Base-by-base conservation (phyloP, 2,113 vertebrate genomes). In the Scolopax mira region DNA sequence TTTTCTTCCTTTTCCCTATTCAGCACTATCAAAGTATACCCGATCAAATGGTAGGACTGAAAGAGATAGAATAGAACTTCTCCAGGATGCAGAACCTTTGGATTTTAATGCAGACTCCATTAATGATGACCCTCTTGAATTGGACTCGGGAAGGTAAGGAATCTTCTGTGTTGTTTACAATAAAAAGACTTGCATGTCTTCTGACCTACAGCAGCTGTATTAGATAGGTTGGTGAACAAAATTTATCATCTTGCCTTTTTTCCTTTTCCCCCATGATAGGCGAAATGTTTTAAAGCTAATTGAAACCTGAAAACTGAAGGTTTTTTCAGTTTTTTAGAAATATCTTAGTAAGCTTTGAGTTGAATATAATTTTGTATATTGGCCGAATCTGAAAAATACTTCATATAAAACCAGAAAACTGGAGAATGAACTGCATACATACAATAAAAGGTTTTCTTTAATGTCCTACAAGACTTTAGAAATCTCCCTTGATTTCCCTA, bases 31-130 rank as follows among this genome's bases (percentile, higher is more conserved):
- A 13, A 99, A 99, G 70, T 99, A 99, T 82, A 98, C 98, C 7
- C 98, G 99, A 30, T 96, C 98, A 41, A 98, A 98, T 72, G 97
- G 97, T 41, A 98, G 98, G 48, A 96, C 98, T 8, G 99, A 99
- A 96, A 98, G 99, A 86, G 99, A 99, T 72, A 97, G 98, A 93
- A 98, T 99, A 64, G 99, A 99, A 96, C 98, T 99, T 54, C 98
- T 99, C 61, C 99, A 99, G 92, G 99, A 99, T 85, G 98, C 98
- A 6, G 99, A 99, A 78, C 99, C 99, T 13, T 93, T 99, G 94
- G 99, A 99, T 97, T 99, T 99, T 96, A 99, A 98, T 30, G 98
- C 99, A 16, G 99, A 99, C 18, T 91, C 98, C 4, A 94, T 98
- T 94, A 97, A 88, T 18, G 99, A 99, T 48, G 99, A 99, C 44